Evolutionary conservation across 2,888 invertebrate species (phyloP), one percentile per base, ranked within the genome.

Genomic region (Erebia ligea): DNA sequence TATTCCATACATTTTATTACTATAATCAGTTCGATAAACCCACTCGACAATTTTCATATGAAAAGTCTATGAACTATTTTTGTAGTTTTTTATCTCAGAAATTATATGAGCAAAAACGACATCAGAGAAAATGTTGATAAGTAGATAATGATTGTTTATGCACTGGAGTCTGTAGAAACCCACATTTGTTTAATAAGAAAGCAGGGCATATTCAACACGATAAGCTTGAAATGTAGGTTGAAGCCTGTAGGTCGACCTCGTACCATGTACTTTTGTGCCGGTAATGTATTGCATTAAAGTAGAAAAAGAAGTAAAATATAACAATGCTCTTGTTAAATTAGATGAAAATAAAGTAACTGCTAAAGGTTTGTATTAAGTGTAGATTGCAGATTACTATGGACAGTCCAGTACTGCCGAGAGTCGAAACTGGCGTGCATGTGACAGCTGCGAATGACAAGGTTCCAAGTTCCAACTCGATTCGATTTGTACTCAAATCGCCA

Each of bases 181-280:
- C 58, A 48, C 67, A 40, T 61, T 61, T 61, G 61, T 19, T 17
- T 57, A 45, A 21, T 52, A 19, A 57, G 63, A 69, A 73, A 74
- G 68, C 69, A 67, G 68, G 71, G 63, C 72, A 69, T 67, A 56
- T 64, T 72, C 40, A 58, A 66, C 69, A 67, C 71, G 69, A 69
- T 73, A 72, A 70, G 72, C 59, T 34, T 56, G 66, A 74, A 73
- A 76, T 75, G 75, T 76, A 76, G 76, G 76, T 73, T 75, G 34
- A 34, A 34, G 34, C 34, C 34, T 34, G 70, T 67, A 64, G 57
- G 67, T 58, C 69, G 75, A 74, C 73, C 75, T 75, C 74, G 71
- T 64, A 58, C 58, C 65, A 52, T 54, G 68, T 52, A 50, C 67
- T 45, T 11, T 54, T 25, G 25, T 34, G 58, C 65, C 48, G 61